These are phyloP conservation scores for Typhlichthys subterraneus DNA, from an alignment of 2,797 vertebrate genomes.

Conservation along the genomic window DNA sequence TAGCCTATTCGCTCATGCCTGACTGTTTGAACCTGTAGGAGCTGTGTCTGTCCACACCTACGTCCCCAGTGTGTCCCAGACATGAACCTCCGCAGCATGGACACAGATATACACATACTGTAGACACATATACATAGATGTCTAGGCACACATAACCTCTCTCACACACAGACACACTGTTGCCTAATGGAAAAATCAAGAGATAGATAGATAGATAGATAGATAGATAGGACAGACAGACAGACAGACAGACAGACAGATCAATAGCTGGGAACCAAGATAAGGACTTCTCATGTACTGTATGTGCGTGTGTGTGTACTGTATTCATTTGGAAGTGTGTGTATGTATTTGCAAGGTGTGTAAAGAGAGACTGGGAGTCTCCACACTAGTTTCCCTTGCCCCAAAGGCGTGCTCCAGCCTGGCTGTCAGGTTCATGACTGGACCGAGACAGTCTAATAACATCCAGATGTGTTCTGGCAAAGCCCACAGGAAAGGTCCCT, in stretches of 20 bases:
- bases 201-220: slow-evolving; percentile 16
- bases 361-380: slow-evolving; percentile 49
- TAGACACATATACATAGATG: slow-evolving; percentile 12
- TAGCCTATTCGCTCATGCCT: slow-evolving; percentile 30
- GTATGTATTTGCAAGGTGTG: slow-evolving; percentile 10
- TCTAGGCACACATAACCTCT: slow-evolving; percentile 38
- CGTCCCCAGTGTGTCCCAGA: slow-evolving; percentile 36
- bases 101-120: slow-evolving; percentile 6
- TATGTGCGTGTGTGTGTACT: slow-evolving; percentile 13
- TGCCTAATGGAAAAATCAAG: slow-evolving; percentile 47
- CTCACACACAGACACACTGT: slow-evolving; percentile 23
- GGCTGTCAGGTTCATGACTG: slow-evolving; percentile 67
- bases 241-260: too few species aligned
- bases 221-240: too few species aligned
- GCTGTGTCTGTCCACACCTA: slow-evolving; percentile 48
- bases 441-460: slow-evolving; percentile 63
- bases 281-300: slow-evolving; percentile 15
- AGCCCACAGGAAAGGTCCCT: slow-evolving; percentile 62
- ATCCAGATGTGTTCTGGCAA: slow-evolving; percentile 77
- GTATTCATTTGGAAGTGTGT: slow-evolving; percentile 15
- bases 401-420: slow-evolving; percentile 52
- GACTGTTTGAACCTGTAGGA: slow-evolving; percentile 38
- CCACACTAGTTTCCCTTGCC: slow-evolving; percentile 50
- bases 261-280: too few species aligned
- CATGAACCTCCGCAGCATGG: slow-evolving; percentile 52